A percentile compares a stretch with the other conserved stretches of the same genome.
phyloP scores from a whole-genome alignment of 1,140 invertebrate genomes.

The Lutraria rhynchaena region DNA sequence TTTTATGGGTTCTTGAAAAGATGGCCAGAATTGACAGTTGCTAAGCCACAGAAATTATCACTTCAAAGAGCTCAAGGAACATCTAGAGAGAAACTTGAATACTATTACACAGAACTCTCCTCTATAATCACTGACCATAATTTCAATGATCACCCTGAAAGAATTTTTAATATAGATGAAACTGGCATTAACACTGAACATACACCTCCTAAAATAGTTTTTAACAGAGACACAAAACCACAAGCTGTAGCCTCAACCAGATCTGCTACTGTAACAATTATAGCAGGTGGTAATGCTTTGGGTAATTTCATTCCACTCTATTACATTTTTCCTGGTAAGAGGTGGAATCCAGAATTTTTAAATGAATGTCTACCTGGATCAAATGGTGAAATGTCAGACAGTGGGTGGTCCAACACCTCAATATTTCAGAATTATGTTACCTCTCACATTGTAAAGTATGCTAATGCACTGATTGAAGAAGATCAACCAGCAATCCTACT shows the following conservation, averaged over 20 bases:
- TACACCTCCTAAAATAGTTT: constrained; percentile 80
- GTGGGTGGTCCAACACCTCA: constrained; percentile 82
- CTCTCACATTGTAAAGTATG: background rate
- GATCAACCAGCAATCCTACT: constrained; percentile 73
- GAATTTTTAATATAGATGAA: constrained; percentile 33
- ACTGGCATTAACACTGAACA: constrained; percentile 81
- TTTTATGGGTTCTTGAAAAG: constrained; percentile 47
- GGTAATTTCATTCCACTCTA: constrained; percentile 66
- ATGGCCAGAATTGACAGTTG: constrained; percentile 41
- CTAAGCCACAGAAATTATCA: constrained; percentile 43
- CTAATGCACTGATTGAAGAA: background rate
- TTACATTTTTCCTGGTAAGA: constrained; percentile 67
- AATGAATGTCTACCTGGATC: constrained; percentile 79
- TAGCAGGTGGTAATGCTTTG: constrained; percentile 52
- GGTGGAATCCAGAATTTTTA: constrained; percentile 76
- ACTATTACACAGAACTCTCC: background rate
- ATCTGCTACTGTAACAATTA: constrained; percentile 59
- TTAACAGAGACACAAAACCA: constrained; percentile 79
- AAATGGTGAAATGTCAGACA: constrained; percentile 76
- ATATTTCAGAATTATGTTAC: constrained; percentile 79
- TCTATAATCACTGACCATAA: background rate
- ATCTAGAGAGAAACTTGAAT: background rate
- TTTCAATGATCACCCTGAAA: background rate
- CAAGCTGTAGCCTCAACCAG: constrained; percentile 58
- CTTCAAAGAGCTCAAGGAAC: constrained; percentile 2